Conservation (phyloP, 2,113 vertebrate genomes). For the Cariama cristata region DNA sequence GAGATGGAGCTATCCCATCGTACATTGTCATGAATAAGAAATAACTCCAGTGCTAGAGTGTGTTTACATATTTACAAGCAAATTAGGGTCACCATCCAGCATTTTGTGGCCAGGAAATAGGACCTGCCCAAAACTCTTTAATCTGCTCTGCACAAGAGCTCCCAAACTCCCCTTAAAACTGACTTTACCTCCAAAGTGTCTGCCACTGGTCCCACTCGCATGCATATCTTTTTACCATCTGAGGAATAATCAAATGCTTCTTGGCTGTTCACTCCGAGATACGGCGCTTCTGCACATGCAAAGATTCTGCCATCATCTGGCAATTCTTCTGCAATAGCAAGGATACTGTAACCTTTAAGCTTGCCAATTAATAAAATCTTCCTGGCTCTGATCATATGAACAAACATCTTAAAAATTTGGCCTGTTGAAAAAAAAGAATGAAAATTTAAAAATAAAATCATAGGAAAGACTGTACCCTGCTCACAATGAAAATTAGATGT, state of each 20-base stretch:
- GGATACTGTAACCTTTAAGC: conserved; percentile 74
- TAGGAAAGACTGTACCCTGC: neutral
- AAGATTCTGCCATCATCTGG: conserved; percentile 77
- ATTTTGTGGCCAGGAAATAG: neutral
- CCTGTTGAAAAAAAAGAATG: conserved; percentile 45
- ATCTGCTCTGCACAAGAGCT: neutral
- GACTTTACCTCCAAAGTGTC: conserved; percentile 75
- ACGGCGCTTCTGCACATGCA: conserved; percentile 64
- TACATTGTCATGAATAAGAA: neutral
- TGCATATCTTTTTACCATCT: conserved; percentile 76
- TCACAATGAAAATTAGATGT: neutral
- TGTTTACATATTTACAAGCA: neutral
- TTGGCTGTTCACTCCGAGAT: conserved; percentile 74
- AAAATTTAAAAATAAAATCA: neutral
- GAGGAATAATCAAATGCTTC: conserved; percentile 77
- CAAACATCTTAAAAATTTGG: conserved; percentile 75
- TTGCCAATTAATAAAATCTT: conserved; percentile 77
- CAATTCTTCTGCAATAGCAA: conserved; percentile 75
- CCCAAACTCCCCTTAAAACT: neutral
- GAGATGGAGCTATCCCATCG: neutral
- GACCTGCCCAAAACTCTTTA: neutral
- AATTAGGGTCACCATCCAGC: neutral
- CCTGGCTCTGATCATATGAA: conserved; percentile 70
- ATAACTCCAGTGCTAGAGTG: neutral
- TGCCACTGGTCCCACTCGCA: conserved; percentile 69